phyloP scores from a whole-genome alignment of 2,888 invertebrate genomes.

The Megalurothrips usitatus region DNA sequence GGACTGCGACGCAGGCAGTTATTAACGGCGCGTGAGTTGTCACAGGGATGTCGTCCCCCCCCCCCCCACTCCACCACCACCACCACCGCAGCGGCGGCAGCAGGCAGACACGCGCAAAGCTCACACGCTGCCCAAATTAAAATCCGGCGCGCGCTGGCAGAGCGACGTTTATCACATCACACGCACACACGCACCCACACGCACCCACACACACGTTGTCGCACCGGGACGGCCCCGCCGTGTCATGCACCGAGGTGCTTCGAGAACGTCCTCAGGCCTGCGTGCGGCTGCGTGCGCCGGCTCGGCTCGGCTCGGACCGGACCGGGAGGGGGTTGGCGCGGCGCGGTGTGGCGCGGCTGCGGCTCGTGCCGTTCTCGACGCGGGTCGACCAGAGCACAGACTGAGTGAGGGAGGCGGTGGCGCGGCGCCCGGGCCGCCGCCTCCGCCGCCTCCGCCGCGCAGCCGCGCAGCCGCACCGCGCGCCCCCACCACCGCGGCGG shows the following conservation, averaged over 20 bases:
- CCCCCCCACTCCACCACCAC: no score
- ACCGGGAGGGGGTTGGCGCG: not conserved
- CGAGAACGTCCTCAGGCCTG: no score
- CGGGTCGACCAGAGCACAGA: not conserved
- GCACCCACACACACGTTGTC: not conserved
- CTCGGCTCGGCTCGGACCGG: no score
- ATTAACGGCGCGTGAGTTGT: not conserved
- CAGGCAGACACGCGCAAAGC: no score
- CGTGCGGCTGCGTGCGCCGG: no score
- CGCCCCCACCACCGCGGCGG: not conserved
- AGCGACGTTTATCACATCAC: not conserved
- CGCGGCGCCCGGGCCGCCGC: not conserved
- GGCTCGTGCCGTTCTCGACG: not conserved
- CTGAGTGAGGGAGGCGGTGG: not conserved
- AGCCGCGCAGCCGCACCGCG: not conserved
- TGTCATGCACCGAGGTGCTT: no score
- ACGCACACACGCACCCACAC: not conserved
- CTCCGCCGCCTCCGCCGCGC: not conserved
- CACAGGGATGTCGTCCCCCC: no score
- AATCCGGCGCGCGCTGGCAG: no score
- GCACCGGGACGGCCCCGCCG: not conserved
- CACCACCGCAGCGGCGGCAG: no score
- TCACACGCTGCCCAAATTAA: no score
- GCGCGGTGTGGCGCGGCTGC: not conserved
- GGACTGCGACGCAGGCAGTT: not conserved